Conservation (phyloP, 2,113 vertebrate genomes). For the Chlorocebus sabaeus region DNA sequence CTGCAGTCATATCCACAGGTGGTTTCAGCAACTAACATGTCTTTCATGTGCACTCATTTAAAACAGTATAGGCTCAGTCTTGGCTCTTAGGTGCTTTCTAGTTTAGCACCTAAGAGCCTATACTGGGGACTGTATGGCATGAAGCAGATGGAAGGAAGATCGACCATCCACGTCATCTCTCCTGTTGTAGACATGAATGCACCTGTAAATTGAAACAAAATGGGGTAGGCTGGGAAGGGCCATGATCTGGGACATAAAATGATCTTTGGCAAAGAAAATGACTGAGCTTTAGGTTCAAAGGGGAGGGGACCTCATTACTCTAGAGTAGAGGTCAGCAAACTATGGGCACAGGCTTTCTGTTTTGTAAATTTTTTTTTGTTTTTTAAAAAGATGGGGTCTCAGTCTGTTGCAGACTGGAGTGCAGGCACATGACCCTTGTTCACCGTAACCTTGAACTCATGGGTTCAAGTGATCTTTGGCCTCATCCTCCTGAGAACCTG, state of each 20-base stretch:
- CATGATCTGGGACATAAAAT: background rate
- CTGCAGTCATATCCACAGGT: no score
- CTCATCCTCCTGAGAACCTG: no score
- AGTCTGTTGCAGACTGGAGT: no score
- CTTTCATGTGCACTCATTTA: no score
- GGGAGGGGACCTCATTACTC: background rate
- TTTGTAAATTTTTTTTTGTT: background rate
- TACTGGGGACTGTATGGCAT: accelerated
- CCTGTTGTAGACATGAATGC: background rate
- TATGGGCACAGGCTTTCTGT: background rate
- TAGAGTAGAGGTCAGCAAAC: background rate
- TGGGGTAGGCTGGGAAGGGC: background rate
- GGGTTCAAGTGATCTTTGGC: no score
- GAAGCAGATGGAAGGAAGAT: background rate
- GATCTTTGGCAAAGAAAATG: background rate
- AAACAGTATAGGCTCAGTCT: background rate
- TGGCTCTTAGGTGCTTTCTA: background rate
- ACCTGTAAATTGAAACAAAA: background rate
- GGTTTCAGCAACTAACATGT: no score
- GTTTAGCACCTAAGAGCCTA: background rate
- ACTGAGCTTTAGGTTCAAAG: background rate
- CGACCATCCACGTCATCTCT: background rate
- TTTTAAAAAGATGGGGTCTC: no score
- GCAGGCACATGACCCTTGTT: no score
- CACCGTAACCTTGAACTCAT: no score